Evolutionary conservation across 1,140 invertebrate genomes (phyloP), one percentile per base, ranked within the genome.

Genomic region (Caenorhabditis inopinata): DNA sequence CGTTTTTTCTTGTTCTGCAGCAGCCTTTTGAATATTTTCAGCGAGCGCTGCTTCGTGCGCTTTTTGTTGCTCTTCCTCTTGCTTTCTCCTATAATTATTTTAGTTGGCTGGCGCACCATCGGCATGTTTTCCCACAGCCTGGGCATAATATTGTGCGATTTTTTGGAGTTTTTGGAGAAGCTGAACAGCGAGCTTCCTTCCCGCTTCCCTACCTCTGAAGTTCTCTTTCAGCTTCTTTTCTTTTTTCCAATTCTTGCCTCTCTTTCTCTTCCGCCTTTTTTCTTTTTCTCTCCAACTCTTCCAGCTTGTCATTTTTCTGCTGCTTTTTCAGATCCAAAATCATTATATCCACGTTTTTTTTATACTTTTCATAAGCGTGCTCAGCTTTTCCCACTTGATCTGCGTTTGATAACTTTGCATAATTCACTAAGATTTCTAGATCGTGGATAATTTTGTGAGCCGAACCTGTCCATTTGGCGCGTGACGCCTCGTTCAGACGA

Each of bases 241-340:
- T 58, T 32, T 14, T 16, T 12, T 58, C 27, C 0, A 32, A 1
- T 16, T 58, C 51, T 12, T 14, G 6, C 21, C 32, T n/a, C 12
- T 68, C 58, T 5, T 92, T 91, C 85, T 94, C 93, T 87, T 97
- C 94, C 84, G 93, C 92, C 58, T 93, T 92, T 42, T 21, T 68
- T 16, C 82, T 62, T 47, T 78, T 74, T 16, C 49, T 80, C 48
- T 83, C 82, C 18, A 83, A 3, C 18, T 45, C 80, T 21, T 91
- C 90, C 83, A 91, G 88, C 85, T 92, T 91, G 75, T 95, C 95
- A 32, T 92, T 92, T 78, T 91, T 92, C 86, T 93, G 94, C 88
- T 95, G 93, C 75, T 93, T 27, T n/a, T 68, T 79, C 3, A 79
- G 38, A 27, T 58, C 51, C n/a, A 9, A 11, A 25, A 79, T 74